phyloP scores from a whole-genome alignment of 2,888 invertebrate genomes.

The Euplagia quadripunctaria region DNA sequence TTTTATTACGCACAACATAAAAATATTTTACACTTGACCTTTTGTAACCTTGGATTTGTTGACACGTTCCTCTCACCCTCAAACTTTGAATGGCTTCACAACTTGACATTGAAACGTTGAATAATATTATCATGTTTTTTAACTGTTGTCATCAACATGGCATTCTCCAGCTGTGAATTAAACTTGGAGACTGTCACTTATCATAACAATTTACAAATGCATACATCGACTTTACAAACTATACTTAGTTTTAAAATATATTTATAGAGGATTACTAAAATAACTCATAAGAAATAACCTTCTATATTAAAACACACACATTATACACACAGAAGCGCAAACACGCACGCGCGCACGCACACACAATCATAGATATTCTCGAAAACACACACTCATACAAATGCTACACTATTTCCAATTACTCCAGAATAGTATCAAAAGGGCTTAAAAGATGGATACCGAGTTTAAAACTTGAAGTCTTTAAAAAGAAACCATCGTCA shows the following conservation, averaged over 20 bases:
- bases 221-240: no score
- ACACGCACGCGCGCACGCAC: not conserved
- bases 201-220: no score
- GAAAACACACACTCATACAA: not conserved
- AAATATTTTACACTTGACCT: slow-evolving; percentile 2
- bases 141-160: not conserved
- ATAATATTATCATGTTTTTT: slow-evolving; percentile 9
- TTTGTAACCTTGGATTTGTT: slow-evolving; percentile 7
- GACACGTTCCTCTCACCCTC: slow-evolving; percentile 6
- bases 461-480: no score
- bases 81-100: slow-evolving; percentile 18
- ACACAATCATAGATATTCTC: not conserved
- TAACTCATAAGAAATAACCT: no score
- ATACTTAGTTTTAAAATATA: no score
- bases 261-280: no score
- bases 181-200: not conserved
- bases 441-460: not conserved
- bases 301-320: not conserved
- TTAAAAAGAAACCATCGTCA: no score
- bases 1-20: slow-evolving; percentile 5
- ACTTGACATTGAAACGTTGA: slow-evolving; percentile 12
- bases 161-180: not conserved
- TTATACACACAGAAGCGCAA: not conserved
- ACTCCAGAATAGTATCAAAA: not conserved
- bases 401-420: not conserved